Evolutionary conservation across 2,797 vertebrate genomes (phyloP), one percentile per base, ranked within the genome.

Genomic region (Sebastes nivosus): DNA sequence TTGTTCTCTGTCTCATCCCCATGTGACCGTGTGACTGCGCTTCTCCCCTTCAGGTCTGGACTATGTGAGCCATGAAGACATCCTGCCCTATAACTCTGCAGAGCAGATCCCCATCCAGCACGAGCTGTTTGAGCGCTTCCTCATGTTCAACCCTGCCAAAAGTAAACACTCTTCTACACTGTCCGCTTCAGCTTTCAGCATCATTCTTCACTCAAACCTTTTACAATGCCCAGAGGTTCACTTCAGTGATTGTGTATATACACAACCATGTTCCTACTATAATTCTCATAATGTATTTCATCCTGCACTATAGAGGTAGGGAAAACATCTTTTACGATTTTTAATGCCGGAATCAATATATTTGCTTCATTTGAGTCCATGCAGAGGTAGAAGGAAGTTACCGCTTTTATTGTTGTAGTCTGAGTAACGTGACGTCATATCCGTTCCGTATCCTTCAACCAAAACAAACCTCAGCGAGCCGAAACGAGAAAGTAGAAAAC

Each of bases 61-160:
- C 91, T 99, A 99, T 9, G 98, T 99, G 87, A 99, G 98, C 92
- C 98, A 99, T 67, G 98, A 99, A 92, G 98, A 99, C 92, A 98
- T 99, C 91, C 96, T 99, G 75, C 98, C 98, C n/a, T 99, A 99
- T 75, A 97, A 96, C 87, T 99, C 98, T 6, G 92, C 97, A 1
- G 98, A 99, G 92, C 97, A 99, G 92, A 91, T 97, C 83, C 98
- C 98, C 83, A 99, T 99, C 92, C 98, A 99, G 80, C 98, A 99
- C 0, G 98, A 99, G 86, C 96, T 99, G 81, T 99, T 99, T 75
- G 98, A 99, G 92, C 97, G 98, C 81, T 99, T 99, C 89, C 97
- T 99, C 90, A 85, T 97, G 88, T 97, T 96, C 14, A 97, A 98
- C 92, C 96, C 97, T 83, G 94, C 97, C 30, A 99, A 97, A 98